A percentile compares a stretch with the other conserved stretches of the same genome.
Evolutionary conservation across 2,113 vertebrate species (phyloP).

Genomic region (Rhipidura dahli): DNA sequence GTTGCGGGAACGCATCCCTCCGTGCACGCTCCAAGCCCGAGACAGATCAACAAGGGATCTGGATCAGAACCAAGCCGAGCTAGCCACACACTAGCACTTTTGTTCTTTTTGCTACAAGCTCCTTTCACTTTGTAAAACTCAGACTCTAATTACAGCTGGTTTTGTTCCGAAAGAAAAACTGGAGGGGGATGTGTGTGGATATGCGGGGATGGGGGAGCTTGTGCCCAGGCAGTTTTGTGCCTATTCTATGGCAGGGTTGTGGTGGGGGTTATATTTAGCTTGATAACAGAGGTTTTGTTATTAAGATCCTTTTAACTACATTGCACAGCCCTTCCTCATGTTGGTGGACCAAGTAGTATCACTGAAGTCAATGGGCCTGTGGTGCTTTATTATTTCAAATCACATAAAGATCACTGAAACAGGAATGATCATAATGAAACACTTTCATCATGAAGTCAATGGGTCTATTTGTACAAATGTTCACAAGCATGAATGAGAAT

Average conservation of each 20-base stretch:
- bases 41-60: too few relatives aligned
- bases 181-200: background rate
- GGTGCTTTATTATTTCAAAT: constrained; percentile 43
- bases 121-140: constrained; percentile 54
- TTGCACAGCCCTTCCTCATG: constrained; percentile 31
- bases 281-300: constrained; percentile 43
- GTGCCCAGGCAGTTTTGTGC: background rate
- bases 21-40: too few relatives aligned
- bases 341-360: constrained; percentile 11
- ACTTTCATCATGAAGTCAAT: constrained; percentile 42
- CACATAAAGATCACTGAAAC: constrained; percentile 48
- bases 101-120: constrained; percentile 53
- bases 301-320: constrained; percentile 19
- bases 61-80: too few relatives aligned
- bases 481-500: constrained; percentile 46
- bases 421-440: constrained; percentile 24
- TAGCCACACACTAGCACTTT: constrained; percentile 47
- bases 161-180: constrained; percentile 53
- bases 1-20: too few relatives aligned
- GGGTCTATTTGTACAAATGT: constrained; percentile 34
- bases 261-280: constrained; percentile 13
- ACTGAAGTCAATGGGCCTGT: constrained; percentile 31
- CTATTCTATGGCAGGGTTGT: background rate
- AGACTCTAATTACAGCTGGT: constrained; percentile 51
- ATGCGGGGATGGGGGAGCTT: background rate